Evolutionary conservation across 1,140 invertebrate genomes (phyloP).

Genomic region (Bilobella aurantiaca): DNA sequence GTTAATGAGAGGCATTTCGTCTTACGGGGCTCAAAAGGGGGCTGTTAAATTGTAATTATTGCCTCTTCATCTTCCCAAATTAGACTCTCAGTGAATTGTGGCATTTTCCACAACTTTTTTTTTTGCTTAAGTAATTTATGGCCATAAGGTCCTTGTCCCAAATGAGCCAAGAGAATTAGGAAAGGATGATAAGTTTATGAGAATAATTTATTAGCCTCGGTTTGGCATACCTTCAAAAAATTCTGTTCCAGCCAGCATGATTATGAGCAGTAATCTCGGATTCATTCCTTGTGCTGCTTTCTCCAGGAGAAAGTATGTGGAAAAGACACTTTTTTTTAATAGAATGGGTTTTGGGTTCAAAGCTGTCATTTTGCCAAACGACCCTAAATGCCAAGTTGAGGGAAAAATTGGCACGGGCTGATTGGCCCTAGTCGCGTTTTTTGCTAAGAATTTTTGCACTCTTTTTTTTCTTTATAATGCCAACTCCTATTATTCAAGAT

Average conservation of each 20-base stretch:
- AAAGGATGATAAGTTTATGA: background rate
- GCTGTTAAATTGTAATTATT: background rate
- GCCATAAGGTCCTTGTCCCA: background rate
- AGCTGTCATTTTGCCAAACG: background rate
- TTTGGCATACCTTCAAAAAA: conserved; percentile 5
- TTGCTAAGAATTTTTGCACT: background rate
- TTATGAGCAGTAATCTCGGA: background rate
- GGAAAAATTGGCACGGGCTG: background rate
- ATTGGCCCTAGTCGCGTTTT: background rate
- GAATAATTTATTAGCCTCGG: background rate
- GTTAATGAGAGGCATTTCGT: too few relatives aligned
- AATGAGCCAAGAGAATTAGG: background rate
- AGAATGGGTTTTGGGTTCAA: background rate
- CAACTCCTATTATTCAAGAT: background rate
- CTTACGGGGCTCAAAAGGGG: too few relatives aligned
- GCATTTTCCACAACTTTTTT: background rate
- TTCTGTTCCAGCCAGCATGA: background rate
- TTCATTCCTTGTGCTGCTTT: background rate
- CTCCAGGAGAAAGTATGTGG: too few relatives aligned
- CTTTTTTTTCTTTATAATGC: background rate
- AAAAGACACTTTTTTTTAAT: conserved; percentile 4
- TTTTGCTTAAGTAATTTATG: background rate
- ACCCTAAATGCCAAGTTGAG: background rate
- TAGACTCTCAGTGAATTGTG: background rate
- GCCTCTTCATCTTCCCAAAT: background rate